Base-by-base conservation (phyloP, 2,888 invertebrate genomes). In the Leptopilina drosophilae region DNA sequence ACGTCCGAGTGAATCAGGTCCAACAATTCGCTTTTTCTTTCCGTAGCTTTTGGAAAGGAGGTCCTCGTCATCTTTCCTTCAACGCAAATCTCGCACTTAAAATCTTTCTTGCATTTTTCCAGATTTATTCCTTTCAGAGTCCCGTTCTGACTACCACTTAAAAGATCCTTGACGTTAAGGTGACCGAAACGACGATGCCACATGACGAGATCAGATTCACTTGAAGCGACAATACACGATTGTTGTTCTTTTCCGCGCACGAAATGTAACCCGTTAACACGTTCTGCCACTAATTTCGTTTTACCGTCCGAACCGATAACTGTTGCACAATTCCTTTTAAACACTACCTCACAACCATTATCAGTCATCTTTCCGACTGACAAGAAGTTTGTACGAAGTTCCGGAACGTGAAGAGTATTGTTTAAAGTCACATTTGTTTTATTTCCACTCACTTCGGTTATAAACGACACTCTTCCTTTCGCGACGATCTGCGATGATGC, bases 321-420 rank as follows among this genome's bases (percentile, higher is more conserved):
- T 11, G 15, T n/a, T 0, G 78, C 76, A 1, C 46, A 9, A 26
- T 62, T 7, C 15, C 78, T 78, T 9, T 11, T 77, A 15, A 81
- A 80, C 2, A 78, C 65, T 0, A 82, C 81, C 9, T 64, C 62
- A 12, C 14, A 73, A 46, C 62, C 53, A 20, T 81, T 79, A 42
- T 81, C 81, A 5, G 80, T 83, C 7, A 83, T 80, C 46, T 81
- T 83, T 0, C 62, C 69, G 5, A 84, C 81, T 9, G 82, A 84
- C 3, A 84, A 26, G 14, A 84, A 40, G 40, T 83, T 84, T 11
- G 79, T 78, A 8, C 83, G 77, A 5, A 84, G 62, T 64, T 84
- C 82, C 5, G 82, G 84, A 0, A 85, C 83, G 12, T 80, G 64
- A 5, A 85, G 64, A 0, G 73, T 77, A 53, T 81, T 40, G 0